These are phyloP conservation scores for Pelagia noctiluca DNA, from an alignment of 30 jellyfish, hydroid and myxozoan species.

Conservation along the genomic window DNA sequence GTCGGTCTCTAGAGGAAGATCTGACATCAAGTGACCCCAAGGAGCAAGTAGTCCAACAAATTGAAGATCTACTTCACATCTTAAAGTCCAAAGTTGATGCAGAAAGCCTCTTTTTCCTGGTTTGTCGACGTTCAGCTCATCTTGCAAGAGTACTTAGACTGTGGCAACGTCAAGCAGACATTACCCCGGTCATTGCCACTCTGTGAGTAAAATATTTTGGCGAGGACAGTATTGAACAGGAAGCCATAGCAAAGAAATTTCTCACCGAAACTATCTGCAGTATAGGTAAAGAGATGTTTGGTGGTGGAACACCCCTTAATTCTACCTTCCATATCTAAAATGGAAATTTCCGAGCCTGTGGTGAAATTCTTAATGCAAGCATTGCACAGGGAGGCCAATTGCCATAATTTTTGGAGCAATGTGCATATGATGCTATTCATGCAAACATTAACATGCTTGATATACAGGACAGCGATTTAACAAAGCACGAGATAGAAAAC, in stretches of 20 bases:
- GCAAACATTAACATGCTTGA: constrained; percentile 14
- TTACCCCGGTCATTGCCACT: background rate
- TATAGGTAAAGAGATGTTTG: constrained; percentile 17
- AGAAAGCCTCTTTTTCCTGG: background rate
- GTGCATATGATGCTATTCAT: constrained; percentile 42
- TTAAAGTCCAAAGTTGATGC: background rate
- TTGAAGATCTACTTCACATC: background rate
- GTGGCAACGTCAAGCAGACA: background rate
- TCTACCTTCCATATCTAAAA: constrained; percentile 43
- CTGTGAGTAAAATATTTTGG: constrained; percentile 33
- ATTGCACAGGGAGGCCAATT: constrained; percentile 70
- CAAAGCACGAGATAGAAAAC: constrained; percentile 5
- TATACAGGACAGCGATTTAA: background rate
- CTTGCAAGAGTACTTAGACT: background rate
- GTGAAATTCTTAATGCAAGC: constrained; percentile 46
- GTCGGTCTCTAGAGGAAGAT: too few relatives aligned
- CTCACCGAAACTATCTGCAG: background rate
- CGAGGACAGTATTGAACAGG: constrained; percentile 48
- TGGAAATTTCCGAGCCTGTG: constrained; percentile 63
- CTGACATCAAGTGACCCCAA: background rate
- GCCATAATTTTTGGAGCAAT: constrained; percentile 49
- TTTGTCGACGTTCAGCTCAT: background rate
- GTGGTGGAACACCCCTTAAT: constrained; percentile 37
- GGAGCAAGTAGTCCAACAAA: background rate
- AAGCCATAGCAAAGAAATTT: constrained; percentile 36